Evolutionary conservation across 2,888 invertebrate genomes (phyloP).

Genomic region (Lordiphosa andalusiaca): DNA sequence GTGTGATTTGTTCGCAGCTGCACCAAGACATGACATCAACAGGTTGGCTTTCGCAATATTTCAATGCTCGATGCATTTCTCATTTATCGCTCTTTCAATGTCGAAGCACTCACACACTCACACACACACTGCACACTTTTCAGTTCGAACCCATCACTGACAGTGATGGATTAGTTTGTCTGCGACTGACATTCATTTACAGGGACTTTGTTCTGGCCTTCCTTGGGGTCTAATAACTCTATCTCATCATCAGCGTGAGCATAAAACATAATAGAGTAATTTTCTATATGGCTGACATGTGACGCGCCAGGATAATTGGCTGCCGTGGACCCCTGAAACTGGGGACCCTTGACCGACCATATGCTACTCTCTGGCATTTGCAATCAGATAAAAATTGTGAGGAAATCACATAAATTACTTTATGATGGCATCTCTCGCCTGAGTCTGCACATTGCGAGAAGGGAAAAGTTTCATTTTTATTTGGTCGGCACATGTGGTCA

Average conservation of each 20-base stretch:
- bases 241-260: conserved; percentile 30
- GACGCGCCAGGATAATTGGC: conserved; percentile 59
- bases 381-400: conserved; percentile 45
- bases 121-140: conserved; percentile 14
- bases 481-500: conserved; percentile 62
- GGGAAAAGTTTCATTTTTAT: conserved; percentile 49
- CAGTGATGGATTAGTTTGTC: conserved; percentile 63
- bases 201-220: conserved; percentile 16
- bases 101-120: neutral
- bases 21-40: too few relatives aligned
- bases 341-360: conserved; percentile 49
- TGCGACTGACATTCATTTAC: conserved; percentile 53
- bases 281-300: conserved; percentile 47
- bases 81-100: too few relatives aligned
- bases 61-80: too few relatives aligned
- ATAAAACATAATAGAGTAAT: conserved; percentile 63
- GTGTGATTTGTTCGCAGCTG: too few relatives aligned
- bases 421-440: conserved; percentile 60
- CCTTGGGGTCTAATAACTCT: conserved; percentile 65
- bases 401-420: conserved; percentile 72
- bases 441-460: conserved; percentile 49
- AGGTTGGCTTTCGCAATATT: too few relatives aligned
- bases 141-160: conserved; percentile 36
- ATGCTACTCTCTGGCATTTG: conserved; percentile 66
- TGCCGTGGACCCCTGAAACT: conserved; percentile 24